phyloP scores from a whole-genome alignment of 1,140 invertebrate genomes.

The Maconellicoccus hirsutus region DNA sequence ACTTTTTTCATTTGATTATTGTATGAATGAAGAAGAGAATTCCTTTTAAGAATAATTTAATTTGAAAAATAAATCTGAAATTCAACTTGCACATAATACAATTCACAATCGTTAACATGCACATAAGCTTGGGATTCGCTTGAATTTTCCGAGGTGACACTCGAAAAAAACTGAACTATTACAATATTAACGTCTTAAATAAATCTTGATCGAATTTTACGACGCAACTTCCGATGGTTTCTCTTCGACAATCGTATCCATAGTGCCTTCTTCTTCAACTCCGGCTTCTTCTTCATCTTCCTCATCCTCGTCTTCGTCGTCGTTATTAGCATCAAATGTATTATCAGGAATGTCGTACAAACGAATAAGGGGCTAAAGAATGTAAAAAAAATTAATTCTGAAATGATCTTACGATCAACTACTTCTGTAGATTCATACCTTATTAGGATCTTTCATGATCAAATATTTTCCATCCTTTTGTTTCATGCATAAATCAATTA shows the following conservation, averaged over 20 bases:
- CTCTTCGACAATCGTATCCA: background rate
- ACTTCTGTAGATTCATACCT: slow-evolving; percentile 38
- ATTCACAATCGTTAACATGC: no score
- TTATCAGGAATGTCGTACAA: slow-evolving; percentile 96
- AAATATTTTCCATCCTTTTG: slow-evolving; percentile 95
- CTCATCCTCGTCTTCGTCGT: slow-evolving; percentile 72
- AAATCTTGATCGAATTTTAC: background rate
- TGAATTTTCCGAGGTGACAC: no score
- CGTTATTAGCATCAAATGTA: slow-evolving; percentile 95
- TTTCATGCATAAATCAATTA: slow-evolving; percentile 96
- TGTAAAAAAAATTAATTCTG: slow-evolving; percentile 25
- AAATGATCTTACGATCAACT: background rate
- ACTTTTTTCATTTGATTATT: no score
- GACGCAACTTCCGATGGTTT: background rate
- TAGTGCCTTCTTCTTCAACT: background rate
- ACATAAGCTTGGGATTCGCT: no score
- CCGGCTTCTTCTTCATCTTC: slow-evolving; percentile 11
- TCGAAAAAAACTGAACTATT: no score
- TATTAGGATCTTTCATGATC: slow-evolving; percentile 99
- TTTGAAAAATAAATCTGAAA: no score
- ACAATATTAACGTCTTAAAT: no score
- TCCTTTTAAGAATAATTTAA: no score
- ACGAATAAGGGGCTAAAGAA: slow-evolving; percentile 68
- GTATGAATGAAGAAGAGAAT: no score
- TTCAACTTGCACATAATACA: no score